Conservation (phyloP, 2,888 invertebrate species). For the Daptonema setosum region DNA sequence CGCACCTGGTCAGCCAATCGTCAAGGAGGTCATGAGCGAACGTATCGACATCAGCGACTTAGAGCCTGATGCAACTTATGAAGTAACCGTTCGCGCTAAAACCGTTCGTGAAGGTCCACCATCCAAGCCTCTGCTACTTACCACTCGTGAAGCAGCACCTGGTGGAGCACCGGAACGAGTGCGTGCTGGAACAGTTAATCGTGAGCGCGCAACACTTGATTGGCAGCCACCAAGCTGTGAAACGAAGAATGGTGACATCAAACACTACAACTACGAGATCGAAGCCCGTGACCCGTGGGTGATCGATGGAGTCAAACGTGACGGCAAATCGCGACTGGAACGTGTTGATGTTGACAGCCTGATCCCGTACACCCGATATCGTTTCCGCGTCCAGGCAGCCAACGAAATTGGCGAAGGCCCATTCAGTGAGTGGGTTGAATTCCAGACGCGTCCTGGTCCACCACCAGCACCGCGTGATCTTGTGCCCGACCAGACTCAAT, state of each 20-base stretch:
- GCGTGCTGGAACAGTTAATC: slow-evolving; percentile 17
- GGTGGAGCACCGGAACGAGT: slow-evolving; percentile 20
- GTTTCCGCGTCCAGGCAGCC: slow-evolving; percentile 21
- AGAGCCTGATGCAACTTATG: slow-evolving; percentile 24
- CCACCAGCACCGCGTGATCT: neutral
- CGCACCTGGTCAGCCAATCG: slow-evolving; percentile 18
- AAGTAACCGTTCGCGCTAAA: slow-evolving; percentile 23
- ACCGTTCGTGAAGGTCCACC: slow-evolving; percentile 23
- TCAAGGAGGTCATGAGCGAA: slow-evolving; percentile 16
- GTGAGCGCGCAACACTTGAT: slow-evolving; percentile 16
- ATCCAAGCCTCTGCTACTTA: slow-evolving; percentile 20
- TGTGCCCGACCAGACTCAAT: slow-evolving; percentile 17
- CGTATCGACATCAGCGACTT: slow-evolving; percentile 17
- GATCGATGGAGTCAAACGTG: neutral
- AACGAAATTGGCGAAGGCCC: slow-evolving; percentile 24
- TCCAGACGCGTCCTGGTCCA: slow-evolving; percentile 19
- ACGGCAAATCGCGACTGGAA: slow-evolving; percentile 11
- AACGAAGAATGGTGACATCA: slow-evolving; percentile 23
- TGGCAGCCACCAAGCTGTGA: slow-evolving; percentile 27
- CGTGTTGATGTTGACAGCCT: slow-evolving; percentile 18
- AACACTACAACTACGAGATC: slow-evolving; percentile 23
- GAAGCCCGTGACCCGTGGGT: slow-evolving; percentile 20
- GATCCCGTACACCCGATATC: slow-evolving; percentile 23
- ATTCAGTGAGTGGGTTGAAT: slow-evolving; percentile 20
- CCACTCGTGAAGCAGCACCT: slow-evolving; percentile 22